Percentiles rank a stretch among this genome's conserved stretches.
phyloP scores from a whole-genome alignment of 2,113 vertebrate species.

The Puntigrus tetrazona region DNA sequence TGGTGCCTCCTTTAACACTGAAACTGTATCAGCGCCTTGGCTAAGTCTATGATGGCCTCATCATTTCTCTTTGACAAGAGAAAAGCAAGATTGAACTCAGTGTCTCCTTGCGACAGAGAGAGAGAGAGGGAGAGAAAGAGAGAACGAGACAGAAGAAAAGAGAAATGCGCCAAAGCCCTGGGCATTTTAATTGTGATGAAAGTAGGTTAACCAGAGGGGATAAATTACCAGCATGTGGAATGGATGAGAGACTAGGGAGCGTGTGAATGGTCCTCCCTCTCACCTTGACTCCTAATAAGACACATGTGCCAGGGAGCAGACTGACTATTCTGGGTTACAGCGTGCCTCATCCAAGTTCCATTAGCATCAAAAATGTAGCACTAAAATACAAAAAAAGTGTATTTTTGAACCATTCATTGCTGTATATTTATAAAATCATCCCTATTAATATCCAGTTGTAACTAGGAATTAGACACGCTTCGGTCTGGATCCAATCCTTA shows the following conservation, averaged over 20 bases:
- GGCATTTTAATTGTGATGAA: conserved; percentile 56
- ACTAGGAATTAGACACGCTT: too few relatives aligned
- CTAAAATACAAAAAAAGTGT: background rate
- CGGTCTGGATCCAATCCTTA: too few relatives aligned
- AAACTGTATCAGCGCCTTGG: conserved; percentile 35
- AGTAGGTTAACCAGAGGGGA: conserved; percentile 60
- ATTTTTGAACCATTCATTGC: background rate
- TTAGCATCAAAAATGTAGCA: background rate
- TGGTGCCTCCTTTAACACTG: conserved; percentile 29
- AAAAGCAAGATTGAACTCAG: background rate
- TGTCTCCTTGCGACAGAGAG: background rate
- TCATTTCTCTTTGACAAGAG: conserved; percentile 18
- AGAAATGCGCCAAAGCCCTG: conserved; percentile 19
- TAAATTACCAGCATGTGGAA: conserved; percentile 49
- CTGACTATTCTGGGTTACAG: background rate
- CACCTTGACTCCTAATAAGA: conserved; percentile 37
- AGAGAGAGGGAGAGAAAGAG: background rate
- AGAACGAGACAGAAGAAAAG: conserved; percentile 16
- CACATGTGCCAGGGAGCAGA: background rate
- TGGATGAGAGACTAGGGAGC: conserved; percentile 28
- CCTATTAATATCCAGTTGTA: too few relatives aligned
- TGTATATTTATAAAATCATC: too few relatives aligned
- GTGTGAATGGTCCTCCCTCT: conserved; percentile 13
- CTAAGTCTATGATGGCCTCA: conserved; percentile 24
- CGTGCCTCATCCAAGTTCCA: background rate